A percentile compares a stretch with the other conserved stretches of the same genome.
Conservation (phyloP, 1,140 invertebrate genomes). For the Magallana gigas region DNA sequence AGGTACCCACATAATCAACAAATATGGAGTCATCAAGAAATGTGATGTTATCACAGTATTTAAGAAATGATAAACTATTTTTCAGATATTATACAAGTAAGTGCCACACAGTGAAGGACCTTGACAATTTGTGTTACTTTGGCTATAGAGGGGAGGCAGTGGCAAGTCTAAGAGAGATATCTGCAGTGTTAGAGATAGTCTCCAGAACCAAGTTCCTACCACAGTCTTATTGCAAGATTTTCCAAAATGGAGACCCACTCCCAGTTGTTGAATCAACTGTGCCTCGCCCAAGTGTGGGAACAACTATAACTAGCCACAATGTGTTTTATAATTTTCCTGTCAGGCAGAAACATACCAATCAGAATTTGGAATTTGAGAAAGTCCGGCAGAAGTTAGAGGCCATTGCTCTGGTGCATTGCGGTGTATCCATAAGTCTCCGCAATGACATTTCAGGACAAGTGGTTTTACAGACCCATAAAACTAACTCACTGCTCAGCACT, state of each 20-base stretch:
- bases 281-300: slow-evolving; percentile 82
- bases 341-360: slow-evolving; percentile 81
- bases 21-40: too few relatives aligned
- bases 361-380: slow-evolving; percentile 82
- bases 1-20: too few relatives aligned
- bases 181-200: slow-evolving; percentile 81
- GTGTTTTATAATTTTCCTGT: slow-evolving; percentile 84
- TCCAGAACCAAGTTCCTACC: slow-evolving; percentile 77
- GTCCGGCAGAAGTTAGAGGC: slow-evolving; percentile 82
- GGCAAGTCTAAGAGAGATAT: slow-evolving; percentile 83
- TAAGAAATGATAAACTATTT: slow-evolving; percentile 18
- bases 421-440: slow-evolving; percentile 82
- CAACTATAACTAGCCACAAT: slow-evolving; percentile 84
- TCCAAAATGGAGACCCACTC: slow-evolving; percentile 78
- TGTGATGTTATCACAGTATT: too few relatives aligned
- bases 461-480: slow-evolving; percentile 82
- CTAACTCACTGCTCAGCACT: slow-evolving; percentile 80
- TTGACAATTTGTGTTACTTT: slow-evolving; percentile 81
- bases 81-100: slow-evolving; percentile 84
- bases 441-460: slow-evolving; percentile 83
- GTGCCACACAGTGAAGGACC: slow-evolving; percentile 80
- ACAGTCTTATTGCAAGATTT: slow-evolving; percentile 80
- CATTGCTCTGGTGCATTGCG: slow-evolving; percentile 82
- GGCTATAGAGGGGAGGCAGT: slow-evolving; percentile 85
- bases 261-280: slow-evolving; percentile 70